phyloP scores from a whole-genome alignment of 1,140 invertebrate genomes.

The Dinothrombium tinctorium region DNA sequence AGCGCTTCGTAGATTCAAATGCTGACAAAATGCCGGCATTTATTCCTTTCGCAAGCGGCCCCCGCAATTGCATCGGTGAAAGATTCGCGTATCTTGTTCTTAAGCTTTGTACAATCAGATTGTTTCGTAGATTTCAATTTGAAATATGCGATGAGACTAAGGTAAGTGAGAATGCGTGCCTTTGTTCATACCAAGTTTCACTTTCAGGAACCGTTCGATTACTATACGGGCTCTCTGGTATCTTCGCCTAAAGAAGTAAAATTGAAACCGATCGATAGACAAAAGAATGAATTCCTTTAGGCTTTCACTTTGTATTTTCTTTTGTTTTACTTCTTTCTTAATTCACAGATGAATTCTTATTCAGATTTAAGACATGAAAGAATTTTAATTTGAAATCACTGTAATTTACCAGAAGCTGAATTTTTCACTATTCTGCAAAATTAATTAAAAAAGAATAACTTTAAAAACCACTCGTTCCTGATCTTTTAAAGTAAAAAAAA shows the following conservation, averaged over 20 bases:
- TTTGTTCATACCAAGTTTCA: background rate
- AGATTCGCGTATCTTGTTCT: slow-evolving; percentile 18
- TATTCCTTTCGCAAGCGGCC: slow-evolving; percentile 15
- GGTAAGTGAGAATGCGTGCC: background rate
- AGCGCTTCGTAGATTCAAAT: slow-evolving; percentile 21
- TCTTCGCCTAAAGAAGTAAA: background rate
- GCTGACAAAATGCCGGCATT: slow-evolving; percentile 1
- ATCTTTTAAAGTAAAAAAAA: too few relatives aligned
- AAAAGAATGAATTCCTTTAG: too few relatives aligned
- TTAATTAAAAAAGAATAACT: too few relatives aligned
- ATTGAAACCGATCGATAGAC: background rate
- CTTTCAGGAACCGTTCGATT: background rate
- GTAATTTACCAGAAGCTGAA: too few relatives aligned
- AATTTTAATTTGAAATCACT: too few relatives aligned
- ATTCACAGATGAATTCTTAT: too few relatives aligned
- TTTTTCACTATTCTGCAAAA: too few relatives aligned
- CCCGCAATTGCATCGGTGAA: slow-evolving; percentile 20
- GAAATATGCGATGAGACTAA: slow-evolving; percentile 13
- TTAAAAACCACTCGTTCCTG: too few relatives aligned
- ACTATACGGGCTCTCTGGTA: background rate
- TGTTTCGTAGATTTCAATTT: slow-evolving; percentile 18
- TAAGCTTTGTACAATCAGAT: slow-evolving; percentile 16
- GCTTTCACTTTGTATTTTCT: too few relatives aligned
- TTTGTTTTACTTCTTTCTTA: too few relatives aligned
- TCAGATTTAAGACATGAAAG: too few relatives aligned